Percentiles rank a stretch among this genome's conserved stretches.
phyloP scores from a whole-genome alignment of 2,113 vertebrate genomes.

The Eurypyga helias region DNA sequence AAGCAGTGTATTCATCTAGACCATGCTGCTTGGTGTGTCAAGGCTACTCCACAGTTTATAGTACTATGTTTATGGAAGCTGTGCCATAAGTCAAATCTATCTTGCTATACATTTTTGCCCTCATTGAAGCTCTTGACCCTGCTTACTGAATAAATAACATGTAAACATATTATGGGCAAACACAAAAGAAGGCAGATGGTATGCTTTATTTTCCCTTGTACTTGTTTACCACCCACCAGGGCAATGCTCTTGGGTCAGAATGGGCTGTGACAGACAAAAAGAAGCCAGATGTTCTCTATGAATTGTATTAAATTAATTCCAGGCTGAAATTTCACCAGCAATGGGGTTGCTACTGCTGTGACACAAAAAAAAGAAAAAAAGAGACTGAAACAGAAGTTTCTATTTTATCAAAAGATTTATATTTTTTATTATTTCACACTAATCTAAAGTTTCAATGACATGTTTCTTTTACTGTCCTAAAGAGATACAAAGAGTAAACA shows the following conservation, averaged over 20 bases:
- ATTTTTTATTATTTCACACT: not conserved
- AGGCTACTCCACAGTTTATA: not conserved
- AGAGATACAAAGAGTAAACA: not conserved
- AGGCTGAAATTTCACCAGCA: not conserved
- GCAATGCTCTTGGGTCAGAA: constrained; percentile 28
- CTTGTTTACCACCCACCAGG: constrained; percentile 22
- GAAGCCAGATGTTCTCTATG: constrained; percentile 16
- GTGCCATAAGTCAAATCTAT: not conserved
- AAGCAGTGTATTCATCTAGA: not conserved
- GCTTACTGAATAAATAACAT: not conserved
- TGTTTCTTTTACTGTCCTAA: not conserved
- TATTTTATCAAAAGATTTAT: not conserved
- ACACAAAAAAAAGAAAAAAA: not conserved
- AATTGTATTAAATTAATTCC: constrained; percentile 5
- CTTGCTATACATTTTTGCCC: not conserved
- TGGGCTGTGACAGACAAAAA: not conserved
- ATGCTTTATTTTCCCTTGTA: not conserved
- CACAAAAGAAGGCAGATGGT: not conserved
- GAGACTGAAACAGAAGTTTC: not conserved
- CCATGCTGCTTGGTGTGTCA: not conserved
- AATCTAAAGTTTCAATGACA: not conserved
- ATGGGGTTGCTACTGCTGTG: not conserved
- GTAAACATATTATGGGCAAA: not conserved
- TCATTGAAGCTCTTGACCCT: not conserved
- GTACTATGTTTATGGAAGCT: not conserved